Conservation (phyloP, 2,888 invertebrate species). For the Nemapogon koenigi region DNA sequence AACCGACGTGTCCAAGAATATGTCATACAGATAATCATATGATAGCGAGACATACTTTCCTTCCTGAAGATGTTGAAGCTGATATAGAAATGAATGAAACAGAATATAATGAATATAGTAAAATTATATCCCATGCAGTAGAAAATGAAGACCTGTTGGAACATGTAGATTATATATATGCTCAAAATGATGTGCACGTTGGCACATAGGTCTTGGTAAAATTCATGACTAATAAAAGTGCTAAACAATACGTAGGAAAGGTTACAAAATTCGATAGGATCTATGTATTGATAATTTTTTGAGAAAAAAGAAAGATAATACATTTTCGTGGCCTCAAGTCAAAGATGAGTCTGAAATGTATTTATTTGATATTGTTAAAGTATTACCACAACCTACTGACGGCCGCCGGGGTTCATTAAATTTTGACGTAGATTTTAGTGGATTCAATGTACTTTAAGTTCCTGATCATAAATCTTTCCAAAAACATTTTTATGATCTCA, state of each 20-base stretch:
- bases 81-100: conserved; percentile 1
- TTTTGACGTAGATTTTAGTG: background rate
- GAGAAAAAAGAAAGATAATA: background rate
- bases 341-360: conserved; percentile 1
- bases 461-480: too few species aligned
- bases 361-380: conserved; percentile 3
- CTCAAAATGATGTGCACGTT: conserved; percentile 5
- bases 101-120: conserved; percentile 2
- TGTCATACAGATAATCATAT: conserved; percentile 1
- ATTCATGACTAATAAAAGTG: background rate
- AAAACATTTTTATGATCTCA: too few species aligned
- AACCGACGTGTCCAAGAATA: conserved; percentile 5
- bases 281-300: background rate
- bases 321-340: conserved; percentile 5
- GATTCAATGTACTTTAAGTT: background rate
- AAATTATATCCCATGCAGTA: background rate
- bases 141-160: conserved; percentile 5
- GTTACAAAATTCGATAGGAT: background rate
- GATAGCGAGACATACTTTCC: conserved; percentile 6
- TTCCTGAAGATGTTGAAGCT: conserved; percentile 4
- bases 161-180: conserved; percentile 1
- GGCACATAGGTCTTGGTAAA: background rate
- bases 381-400: background rate
- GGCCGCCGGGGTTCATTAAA: background rate
- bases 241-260: background rate